A percentile compares a stretch with the other conserved stretches of the same genome.
phyloP scores from a whole-genome alignment of 2,113 vertebrate species.

The Pseudorhombus dupliciocellatus region DNA sequence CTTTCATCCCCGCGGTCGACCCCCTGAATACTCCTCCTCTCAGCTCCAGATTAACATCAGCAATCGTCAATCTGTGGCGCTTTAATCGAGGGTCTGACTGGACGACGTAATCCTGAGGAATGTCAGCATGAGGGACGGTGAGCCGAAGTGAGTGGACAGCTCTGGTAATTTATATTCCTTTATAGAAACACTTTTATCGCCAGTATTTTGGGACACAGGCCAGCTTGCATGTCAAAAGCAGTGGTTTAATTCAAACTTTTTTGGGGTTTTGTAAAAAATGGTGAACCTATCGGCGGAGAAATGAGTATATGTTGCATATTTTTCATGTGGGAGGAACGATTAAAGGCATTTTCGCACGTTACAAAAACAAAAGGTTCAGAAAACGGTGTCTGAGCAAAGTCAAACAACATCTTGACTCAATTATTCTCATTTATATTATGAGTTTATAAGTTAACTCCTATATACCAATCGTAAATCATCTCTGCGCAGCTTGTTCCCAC shows the following conservation, averaged over 20 bases:
- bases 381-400: no score
- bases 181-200: neutral
- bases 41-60: slow-evolving; percentile 17
- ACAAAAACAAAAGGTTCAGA: no score
- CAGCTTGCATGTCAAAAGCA: neutral
- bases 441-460: neutral
- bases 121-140: neutral
- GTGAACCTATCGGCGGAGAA: no score
- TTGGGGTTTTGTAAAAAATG: neutral
- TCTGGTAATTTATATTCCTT: no score
- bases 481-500: neutral
- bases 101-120: neutral
- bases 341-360: no score
- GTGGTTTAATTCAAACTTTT: neutral
- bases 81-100: slow-evolving; percentile 10
- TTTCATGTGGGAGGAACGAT: no score
- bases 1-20: slow-evolving; percentile 21
- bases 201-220: neutral
- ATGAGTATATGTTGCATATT: no score
- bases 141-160: neutral
- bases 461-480: neutral
- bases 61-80: neutral
- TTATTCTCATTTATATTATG: no score
- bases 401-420: no score
- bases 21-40: slow-evolving; percentile 1